phyloP scores from a whole-genome alignment of 2,113 vertebrate genomes.

The Lamprologus tigripictilis region DNA sequence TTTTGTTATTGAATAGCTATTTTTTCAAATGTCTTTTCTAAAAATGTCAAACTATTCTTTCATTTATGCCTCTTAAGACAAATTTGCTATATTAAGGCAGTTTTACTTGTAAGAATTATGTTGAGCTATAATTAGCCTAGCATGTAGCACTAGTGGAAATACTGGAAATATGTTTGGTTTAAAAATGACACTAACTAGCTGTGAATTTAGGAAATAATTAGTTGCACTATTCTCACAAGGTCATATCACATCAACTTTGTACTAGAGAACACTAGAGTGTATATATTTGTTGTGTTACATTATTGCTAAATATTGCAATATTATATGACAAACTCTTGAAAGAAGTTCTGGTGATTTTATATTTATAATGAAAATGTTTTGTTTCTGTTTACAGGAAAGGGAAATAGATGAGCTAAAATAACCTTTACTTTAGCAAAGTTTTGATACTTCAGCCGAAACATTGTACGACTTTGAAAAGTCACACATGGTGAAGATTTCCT shows the following conservation, averaged over 20 bases:
- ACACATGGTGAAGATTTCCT: background rate
- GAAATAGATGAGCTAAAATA: background rate
- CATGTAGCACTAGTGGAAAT: background rate
- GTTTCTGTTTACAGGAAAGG: background rate
- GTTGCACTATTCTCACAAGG: background rate
- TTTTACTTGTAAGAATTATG: background rate
- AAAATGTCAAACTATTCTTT: background rate
- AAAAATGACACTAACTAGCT: background rate
- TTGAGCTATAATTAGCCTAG: background rate
- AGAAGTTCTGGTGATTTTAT: background rate
- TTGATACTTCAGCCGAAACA: background rate
- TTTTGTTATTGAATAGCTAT: background rate
- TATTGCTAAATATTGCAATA: background rate
- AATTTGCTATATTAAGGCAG: background rate
- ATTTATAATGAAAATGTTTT: background rate
- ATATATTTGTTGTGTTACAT: background rate
- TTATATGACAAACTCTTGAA: background rate
- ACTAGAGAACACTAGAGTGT: background rate
- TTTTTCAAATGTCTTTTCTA: background rate
- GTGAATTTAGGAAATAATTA: background rate
- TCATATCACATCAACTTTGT: background rate
- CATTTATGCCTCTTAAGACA: background rate
- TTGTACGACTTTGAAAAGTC: slow-evolving; percentile 7
- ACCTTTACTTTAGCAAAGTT: background rate
- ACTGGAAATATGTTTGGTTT: background rate